phyloP scores from a whole-genome alignment of 1,140 invertebrate species.

The Catajapyx aquilonaris region DNA sequence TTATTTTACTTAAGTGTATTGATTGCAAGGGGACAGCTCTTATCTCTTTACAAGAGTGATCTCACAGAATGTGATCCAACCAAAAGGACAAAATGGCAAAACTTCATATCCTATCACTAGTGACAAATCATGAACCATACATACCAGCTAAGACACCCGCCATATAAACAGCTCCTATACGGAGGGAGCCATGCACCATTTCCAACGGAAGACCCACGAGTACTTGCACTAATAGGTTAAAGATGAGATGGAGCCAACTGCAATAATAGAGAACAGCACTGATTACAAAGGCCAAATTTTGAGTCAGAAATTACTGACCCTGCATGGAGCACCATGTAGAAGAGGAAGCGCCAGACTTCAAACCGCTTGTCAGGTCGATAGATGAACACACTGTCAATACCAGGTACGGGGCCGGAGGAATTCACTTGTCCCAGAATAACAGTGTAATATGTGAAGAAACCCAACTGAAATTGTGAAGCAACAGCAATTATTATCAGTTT shows the following conservation, averaged over 20 bases:
- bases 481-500: no score
- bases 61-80: no score
- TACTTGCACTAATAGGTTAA: constrained; percentile 82
- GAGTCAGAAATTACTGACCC: constrained; percentile 35
- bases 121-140: no score
- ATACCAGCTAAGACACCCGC: constrained; percentile 74
- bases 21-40: no score
- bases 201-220: constrained; percentile 79
- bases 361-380: constrained; percentile 76
- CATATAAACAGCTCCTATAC: constrained; percentile 79
- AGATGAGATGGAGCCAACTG: constrained; percentile 84
- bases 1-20: no score
- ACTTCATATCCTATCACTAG: no score
- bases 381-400: constrained; percentile 80
- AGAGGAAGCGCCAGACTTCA: constrained; percentile 82
- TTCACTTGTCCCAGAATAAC: constrained; percentile 58
- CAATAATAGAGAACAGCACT: constrained; percentile 22
- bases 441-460: constrained; percentile 79
- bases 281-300: no score
- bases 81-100: no score
- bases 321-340: constrained; percentile 88
- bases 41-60: no score
- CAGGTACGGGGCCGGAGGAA: constrained; percentile 69
- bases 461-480: constrained; percentile 41
- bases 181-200: constrained; percentile 85